A percentile compares a stretch with the other conserved stretches of the same genome.
These are phyloP conservation scores for Chymomyza fuscimana DNA, from an alignment of 2,888 invertebrate species.

Conservation along the genomic window DNA sequence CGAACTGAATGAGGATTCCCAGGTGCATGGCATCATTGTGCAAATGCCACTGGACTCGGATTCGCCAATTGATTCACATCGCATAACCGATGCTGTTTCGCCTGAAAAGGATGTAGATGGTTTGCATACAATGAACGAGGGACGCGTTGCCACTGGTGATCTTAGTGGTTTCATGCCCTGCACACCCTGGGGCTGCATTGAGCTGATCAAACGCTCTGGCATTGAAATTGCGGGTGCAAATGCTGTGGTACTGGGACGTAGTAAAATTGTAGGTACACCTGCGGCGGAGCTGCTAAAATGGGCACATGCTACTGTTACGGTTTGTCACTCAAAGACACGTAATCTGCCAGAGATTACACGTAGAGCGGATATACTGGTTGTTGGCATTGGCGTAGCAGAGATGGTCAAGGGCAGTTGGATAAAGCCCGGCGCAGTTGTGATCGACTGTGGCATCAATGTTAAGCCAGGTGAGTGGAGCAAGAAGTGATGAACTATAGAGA, in stretches of 20 bases:
- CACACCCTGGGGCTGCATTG: conserved; percentile 97
- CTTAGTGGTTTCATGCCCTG: conserved; percentile 95
- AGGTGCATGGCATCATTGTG: conserved; percentile 96
- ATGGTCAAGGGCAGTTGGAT: conserved; percentile 97
- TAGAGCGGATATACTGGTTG: conserved; percentile 96
- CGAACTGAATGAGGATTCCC: conserved; percentile 88
- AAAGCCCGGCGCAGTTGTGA: conserved; percentile 98
- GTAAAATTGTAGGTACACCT: conserved; percentile 98
- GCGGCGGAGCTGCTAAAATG: conserved; percentile 96
- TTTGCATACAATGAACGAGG: conserved; percentile 95
- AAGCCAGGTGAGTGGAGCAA: conserved; percentile 85
- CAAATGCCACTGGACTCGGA: conserved; percentile 96
- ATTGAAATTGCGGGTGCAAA: conserved; percentile 88
- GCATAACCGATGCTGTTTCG: conserved; percentile 92
- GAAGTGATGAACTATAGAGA: conserved; percentile 55
- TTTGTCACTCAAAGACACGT: conserved; percentile 96
- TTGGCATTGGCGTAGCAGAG: conserved; percentile 94
- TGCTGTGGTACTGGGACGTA: conserved; percentile 97
- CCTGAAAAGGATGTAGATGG: conserved; percentile 98
- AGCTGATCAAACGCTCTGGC: conserved; percentile 87
- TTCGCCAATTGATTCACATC: conserved; percentile 90
- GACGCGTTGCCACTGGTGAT: conserved; percentile 93
- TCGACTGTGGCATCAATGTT: conserved; percentile 98
- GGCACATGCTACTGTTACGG: conserved; percentile 97
- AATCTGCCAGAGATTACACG: conserved; percentile 88